Base-by-base conservation (phyloP, 37 sponge, comb jelly and placozoan genomes). In the Spongilla lacustris region DNA sequence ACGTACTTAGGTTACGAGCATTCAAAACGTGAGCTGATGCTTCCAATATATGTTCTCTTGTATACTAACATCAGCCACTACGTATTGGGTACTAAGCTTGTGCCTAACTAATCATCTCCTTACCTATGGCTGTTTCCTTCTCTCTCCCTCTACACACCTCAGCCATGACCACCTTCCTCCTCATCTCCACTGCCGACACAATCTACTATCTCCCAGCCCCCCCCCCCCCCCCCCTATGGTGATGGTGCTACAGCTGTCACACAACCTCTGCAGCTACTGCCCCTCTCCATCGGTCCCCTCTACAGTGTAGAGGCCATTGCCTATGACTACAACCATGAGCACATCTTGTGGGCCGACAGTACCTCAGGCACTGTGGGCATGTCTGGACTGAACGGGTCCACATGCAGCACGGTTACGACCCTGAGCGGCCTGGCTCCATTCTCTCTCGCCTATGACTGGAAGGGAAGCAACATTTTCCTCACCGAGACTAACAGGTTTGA, bases 371-470 rank as follows among this genome's bases (percentile, higher is more conserved):
- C 48, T 77, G 68, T 50, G 78, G 50, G 50, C 70, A 79, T 83
- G 69, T 19, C 12, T 68, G 74, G 14, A 35, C 22, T 41, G 41
- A 6, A 41, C 41, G 41, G 41, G 41, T 41, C 27, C 27, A 21
- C 48, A 41, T 41, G 41, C 41, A 41, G 41, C 6, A 41, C 41
- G 3, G 6, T 41, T 3, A 41, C 6, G 6, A 41, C 41, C 41
- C 41, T 41, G 6, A 4, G 10, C 2, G 4, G 4, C 23, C 27
- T 73, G 0, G 19, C 50, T 37, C 75, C 81, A 32, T 74, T 48
- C 48, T 90, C 90, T 21, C n/a, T 90, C 68, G 69, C 84, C 0
- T 79, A 70, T 27, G 90, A 90, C 68, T 84, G 90, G 85, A 75
- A 17, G 0, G 85, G 85, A 2, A 81, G 85, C 0, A 74, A 90